Evolutionary conservation across 2,113 vertebrate species (phyloP).

Genomic region (Cryptotis parvus): DNA sequence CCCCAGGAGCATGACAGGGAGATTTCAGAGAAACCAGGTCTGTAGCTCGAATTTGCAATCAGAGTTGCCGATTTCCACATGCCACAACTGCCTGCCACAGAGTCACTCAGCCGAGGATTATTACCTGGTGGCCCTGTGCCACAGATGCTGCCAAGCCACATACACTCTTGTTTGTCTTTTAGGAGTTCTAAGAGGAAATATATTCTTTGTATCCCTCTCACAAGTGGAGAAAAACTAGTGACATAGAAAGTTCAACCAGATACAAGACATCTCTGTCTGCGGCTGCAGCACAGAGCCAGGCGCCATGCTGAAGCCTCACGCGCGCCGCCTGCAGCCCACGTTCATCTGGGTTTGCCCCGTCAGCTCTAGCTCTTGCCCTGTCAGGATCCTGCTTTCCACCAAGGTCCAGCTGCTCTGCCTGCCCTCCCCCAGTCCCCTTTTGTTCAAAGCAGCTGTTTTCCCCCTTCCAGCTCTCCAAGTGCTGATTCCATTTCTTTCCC

Average conservation of each 20-base stretch:
- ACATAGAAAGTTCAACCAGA: neutral
- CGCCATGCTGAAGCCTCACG: fast-evolving
- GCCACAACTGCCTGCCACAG: neutral
- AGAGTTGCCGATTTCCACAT: neutral
- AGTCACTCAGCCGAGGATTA: neutral
- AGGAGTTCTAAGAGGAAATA: slow-evolving; percentile 23
- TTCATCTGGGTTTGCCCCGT: neutral
- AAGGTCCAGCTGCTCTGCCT: slow-evolving; percentile 39
- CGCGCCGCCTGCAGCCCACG: fast-evolving
- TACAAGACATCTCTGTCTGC: neutral
- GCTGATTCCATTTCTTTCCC: slow-evolving; percentile 80
- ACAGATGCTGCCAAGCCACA: neutral
- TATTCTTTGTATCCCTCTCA: neutral
- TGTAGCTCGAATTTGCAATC: neutral
- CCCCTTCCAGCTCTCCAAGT: slow-evolving; percentile 68
- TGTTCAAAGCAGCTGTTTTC: slow-evolving; percentile 76
- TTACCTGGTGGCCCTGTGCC: neutral
- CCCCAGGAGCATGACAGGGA: neutral
- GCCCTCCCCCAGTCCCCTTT: neutral
- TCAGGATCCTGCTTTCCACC: neutral
- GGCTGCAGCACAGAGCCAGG: neutral
- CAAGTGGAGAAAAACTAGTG: neutral
- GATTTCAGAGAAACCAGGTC: neutral
- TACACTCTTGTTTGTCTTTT: slow-evolving; percentile 6
- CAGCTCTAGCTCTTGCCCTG: neutral